phyloP scores from a whole-genome alignment of 2,888 invertebrate species.

The Netelia melanura region DNA sequence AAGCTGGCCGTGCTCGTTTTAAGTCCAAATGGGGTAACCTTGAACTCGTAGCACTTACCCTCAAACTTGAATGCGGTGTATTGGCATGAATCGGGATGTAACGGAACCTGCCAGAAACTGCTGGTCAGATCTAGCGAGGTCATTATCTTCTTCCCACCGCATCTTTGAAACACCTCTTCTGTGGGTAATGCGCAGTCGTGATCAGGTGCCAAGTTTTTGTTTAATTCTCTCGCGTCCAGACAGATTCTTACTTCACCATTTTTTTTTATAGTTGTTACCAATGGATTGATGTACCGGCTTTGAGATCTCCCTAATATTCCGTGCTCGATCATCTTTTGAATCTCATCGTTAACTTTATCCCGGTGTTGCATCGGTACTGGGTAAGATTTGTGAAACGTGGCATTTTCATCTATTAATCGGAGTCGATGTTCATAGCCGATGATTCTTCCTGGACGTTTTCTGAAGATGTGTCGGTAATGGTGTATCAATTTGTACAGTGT shows the following conservation, averaged over 20 bases:
- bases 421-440: neutral
- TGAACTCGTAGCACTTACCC: neutral
- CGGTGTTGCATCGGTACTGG: neutral
- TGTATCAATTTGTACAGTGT: too few relatives aligned
- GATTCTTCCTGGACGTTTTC: neutral
- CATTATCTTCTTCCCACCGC: neutral
- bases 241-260: neutral
- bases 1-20: slow-evolving; percentile 7
- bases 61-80: neutral
- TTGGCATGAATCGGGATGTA: neutral
- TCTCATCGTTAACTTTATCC: neutral
- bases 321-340: neutral
- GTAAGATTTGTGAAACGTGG: neutral
- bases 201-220: neutral
- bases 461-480: neutral
- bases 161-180: neutral
- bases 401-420: neutral
- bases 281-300: neutral
- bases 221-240: slow-evolving; percentile 5
- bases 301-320: neutral
- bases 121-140: neutral
- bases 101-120: neutral
- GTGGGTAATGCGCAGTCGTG: neutral
- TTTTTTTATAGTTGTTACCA: neutral
- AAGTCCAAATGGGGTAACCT: slow-evolving; percentile 3